Evolutionary conservation across 2,888 invertebrate species (phyloP).

Genomic region (Drosophila prostipennis): DNA sequence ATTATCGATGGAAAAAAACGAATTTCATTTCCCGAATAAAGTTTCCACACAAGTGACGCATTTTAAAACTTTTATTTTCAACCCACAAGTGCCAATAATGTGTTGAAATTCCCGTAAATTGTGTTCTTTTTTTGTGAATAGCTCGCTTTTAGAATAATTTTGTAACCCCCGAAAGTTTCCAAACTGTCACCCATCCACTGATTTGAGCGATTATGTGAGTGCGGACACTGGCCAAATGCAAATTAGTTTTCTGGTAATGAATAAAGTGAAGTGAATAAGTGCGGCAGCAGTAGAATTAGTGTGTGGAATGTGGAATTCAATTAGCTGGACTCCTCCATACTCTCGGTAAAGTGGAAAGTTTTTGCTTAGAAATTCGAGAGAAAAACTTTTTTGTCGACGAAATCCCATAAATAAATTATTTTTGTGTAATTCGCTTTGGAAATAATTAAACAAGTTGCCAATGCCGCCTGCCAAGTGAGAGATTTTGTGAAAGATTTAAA

Average conservation of each 20-base stretch:
- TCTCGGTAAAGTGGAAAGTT: conserved; percentile 35
- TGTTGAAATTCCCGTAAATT: background rate
- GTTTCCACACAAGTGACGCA: background rate
- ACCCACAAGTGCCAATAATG: conserved; percentile 24
- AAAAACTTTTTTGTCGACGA: conserved; percentile 18
- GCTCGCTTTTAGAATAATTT: conserved; percentile 13
- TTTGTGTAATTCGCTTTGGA: conserved; percentile 59
- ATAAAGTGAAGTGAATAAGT: conserved; percentile 61
- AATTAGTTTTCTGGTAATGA: conserved; percentile 67
- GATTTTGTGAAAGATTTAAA: conserved; percentile 23
- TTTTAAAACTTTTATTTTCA: background rate
- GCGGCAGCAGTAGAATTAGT: conserved; percentile 51
- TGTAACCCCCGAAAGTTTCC: conserved; percentile 14
- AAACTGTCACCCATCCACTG: conserved; percentile 8
- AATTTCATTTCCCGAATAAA: too few relatives aligned
- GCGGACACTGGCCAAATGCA: conserved; percentile 54
- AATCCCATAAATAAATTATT: conserved; percentile 69
- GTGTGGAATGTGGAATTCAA: conserved; percentile 66
- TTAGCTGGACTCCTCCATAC: conserved; percentile 52
- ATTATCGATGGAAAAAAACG: too few relatives aligned
- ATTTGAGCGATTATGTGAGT: conserved; percentile 34
- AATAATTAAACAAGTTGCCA: conserved; percentile 35
- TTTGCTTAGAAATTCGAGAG: conserved; percentile 6
- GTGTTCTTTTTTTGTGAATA: conserved; percentile 29
- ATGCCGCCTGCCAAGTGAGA: conserved; percentile 17